phyloP scores from a whole-genome alignment of 2,113 vertebrate species.

The Synodontis membranacea region DNA sequence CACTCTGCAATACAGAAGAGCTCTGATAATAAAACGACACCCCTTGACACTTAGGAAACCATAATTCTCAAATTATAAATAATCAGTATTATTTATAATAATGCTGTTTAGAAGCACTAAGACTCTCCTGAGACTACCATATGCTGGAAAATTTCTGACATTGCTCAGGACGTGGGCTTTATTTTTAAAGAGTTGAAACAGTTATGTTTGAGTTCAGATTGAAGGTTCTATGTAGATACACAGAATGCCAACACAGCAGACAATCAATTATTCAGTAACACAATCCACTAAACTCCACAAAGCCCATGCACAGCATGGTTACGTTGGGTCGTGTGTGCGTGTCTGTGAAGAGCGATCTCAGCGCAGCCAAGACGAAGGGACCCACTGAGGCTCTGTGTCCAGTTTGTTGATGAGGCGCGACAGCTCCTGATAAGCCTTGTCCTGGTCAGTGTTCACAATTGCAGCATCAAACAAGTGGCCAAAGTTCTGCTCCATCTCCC shows the following conservation, averaged over 20 bases:
- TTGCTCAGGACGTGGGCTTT: conserved; percentile 52
- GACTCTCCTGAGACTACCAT: conserved; percentile 52
- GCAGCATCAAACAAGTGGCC: conserved; percentile 95
- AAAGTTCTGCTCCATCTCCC: conserved; percentile 97
- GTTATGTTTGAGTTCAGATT: conserved; percentile 4
- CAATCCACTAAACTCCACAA: neutral
- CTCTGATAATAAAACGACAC: neutral
- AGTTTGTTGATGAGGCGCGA: conserved; percentile 96
- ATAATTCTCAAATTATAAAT: conserved; percentile 61
- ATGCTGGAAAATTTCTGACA: conserved; percentile 46
- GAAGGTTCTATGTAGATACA: conserved; percentile 5
- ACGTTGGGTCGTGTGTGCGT: conserved; percentile 8
- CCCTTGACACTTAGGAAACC: conserved; percentile 24
- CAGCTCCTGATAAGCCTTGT: conserved; percentile 90
- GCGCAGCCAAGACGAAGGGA: conserved; percentile 93
- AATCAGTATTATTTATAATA: conserved; percentile 52
- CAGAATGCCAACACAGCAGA: neutral
- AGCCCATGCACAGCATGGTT: conserved; percentile 11
- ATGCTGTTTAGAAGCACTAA: conserved; percentile 66
- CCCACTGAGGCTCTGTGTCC: conserved; percentile 98
- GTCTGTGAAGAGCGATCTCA: conserved; percentile 51
- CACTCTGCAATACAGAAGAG: neutral
- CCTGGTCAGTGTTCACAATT: conserved; percentile 93
- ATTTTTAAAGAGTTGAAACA: conserved; percentile 33
- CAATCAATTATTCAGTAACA: neutral